Evolutionary conservation across 2,888 invertebrate genomes (phyloP), one percentile per base, ranked within the genome.

Genomic region (Eupsilia transversa): DNA sequence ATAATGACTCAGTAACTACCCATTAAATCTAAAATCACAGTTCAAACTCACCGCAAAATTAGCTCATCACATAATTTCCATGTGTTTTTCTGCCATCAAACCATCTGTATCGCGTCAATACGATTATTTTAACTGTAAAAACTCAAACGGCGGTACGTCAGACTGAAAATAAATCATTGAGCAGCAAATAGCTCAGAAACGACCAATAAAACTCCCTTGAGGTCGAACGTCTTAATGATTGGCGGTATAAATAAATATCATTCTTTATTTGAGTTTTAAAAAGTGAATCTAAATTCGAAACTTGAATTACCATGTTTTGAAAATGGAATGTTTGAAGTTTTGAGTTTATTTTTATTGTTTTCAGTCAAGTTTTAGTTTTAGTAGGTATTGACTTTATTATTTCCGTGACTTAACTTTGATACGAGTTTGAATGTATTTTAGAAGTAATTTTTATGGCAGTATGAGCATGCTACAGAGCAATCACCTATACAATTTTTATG

Each of bases 191-290:
- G 89, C 86, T 81, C 88, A 88, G 90, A 90, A 93, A 94, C 90
- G 92, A 90, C 86, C 91, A 91, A 92, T 94, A 91, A 93, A 93
- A 91, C 90, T 89, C 89, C 91, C 92, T 93, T 92, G 93, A 93
- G 91, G 90, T 87, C 87, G 87, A 88, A 91, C 90, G 86, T 90
- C 92, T 92, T 90, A 92, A 93, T 92, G 91, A 92, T 90, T 90
- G 79, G 73, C 77, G 66, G 79, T 86, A 83, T 74, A 74, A 74
- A 84, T 89, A 84, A 84, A 86, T 82, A 88, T 87, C 83, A 67
- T 79, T 79, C 71, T 76, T 73, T 71, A 69, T 85, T 85, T 35
- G 67, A 66, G 38, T 61, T 82, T 80, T 63, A 72, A 68, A 82
- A 74, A 59, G 46, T 60, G 35, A 70, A 41, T 30, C 57, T 69